phyloP scores from a whole-genome alignment of 92 coral and sea anemone genomes.

The Micromussa lordhowensis region DNA sequence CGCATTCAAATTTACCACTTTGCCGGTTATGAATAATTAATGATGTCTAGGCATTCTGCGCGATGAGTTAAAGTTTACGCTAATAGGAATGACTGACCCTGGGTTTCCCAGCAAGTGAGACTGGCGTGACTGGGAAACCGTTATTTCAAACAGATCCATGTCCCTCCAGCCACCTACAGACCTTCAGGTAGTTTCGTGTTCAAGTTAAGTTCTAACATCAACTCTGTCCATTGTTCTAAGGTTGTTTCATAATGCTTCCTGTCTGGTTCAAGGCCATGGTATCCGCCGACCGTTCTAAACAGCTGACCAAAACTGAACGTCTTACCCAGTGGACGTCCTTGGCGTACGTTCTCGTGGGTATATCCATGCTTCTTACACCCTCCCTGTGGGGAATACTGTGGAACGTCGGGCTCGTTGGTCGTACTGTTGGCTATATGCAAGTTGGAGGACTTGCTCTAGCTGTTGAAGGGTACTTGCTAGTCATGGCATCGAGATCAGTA shows the following conservation, averaged over 20 bases:
- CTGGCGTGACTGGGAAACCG: too few species aligned
- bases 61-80: too few species aligned
- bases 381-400: slow-evolving; percentile 34
- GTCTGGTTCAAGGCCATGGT: slow-evolving; percentile 7
- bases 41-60: too few species aligned
- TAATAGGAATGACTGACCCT: too few species aligned
- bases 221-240: background rate
- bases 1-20: too few species aligned
- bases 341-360: slow-evolving; percentile 20
- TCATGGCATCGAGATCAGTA: slow-evolving; percentile 12
- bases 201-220: too few species aligned
- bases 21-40: too few species aligned
- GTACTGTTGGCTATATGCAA: slow-evolving; percentile 16
- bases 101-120: too few species aligned
- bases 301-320: slow-evolving; percentile 38
- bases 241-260: background rate
- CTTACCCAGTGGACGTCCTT: slow-evolving; percentile 31
- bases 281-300: background rate
- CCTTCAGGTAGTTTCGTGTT: too few species aligned
- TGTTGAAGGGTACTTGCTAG: slow-evolving; percentile 37
- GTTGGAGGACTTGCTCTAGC: slow-evolving; percentile 10
- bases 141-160: too few species aligned
- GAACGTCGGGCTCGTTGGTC: slow-evolving; percentile 30
- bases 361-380: slow-evolving; percentile 19
- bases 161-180: too few species aligned